These are phyloP conservation scores for Acanthopleura granulata DNA, from an alignment of 2,888 invertebrate genomes.

Conservation along the genomic window DNA sequence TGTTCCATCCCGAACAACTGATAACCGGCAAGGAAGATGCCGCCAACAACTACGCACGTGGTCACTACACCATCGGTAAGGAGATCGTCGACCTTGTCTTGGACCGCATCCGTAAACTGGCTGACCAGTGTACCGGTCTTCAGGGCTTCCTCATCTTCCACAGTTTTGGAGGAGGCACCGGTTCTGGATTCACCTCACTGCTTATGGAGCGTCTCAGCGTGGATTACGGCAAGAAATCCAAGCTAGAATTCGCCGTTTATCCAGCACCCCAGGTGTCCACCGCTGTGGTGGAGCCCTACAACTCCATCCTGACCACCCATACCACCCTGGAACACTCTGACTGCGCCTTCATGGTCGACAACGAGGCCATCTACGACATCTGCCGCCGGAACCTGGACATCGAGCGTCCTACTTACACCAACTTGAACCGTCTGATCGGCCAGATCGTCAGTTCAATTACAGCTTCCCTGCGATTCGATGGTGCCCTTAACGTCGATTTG, in stretches of 20 bases:
- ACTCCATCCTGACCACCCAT: conserved; percentile 77
- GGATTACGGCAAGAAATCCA: conserved; percentile 73
- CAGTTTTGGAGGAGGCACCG: conserved; percentile 70
- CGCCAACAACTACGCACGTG: conserved; percentile 86
- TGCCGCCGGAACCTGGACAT: background rate
- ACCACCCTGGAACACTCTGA: background rate
- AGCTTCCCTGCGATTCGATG: conserved; percentile 72
- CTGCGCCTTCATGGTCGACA: conserved; percentile 8
- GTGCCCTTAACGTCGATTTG: conserved; percentile 45
- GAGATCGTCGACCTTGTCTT: conserved; percentile 71
- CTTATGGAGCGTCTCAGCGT: conserved; percentile 86
- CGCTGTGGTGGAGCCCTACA: conserved; percentile 95
- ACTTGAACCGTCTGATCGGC: conserved; percentile 57
- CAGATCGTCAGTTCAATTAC: conserved; percentile 57
- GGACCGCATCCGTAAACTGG: background rate
- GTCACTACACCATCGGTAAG: conserved; percentile 83
- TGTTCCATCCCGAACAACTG: conserved; percentile 68
- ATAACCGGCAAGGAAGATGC: conserved; percentile 83
- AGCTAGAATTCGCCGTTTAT: background rate
- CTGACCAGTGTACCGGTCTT: conserved; percentile 71
- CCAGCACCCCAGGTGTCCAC: conserved; percentile 91
- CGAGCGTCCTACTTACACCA: conserved; percentile 80
- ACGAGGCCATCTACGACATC: background rate
- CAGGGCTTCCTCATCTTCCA: conserved; percentile 90
- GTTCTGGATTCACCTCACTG: conserved; percentile 66